These are phyloP conservation scores for Nanger granti DNA, from an alignment of 2,113 vertebrate species.

Conservation along the genomic window DNA sequence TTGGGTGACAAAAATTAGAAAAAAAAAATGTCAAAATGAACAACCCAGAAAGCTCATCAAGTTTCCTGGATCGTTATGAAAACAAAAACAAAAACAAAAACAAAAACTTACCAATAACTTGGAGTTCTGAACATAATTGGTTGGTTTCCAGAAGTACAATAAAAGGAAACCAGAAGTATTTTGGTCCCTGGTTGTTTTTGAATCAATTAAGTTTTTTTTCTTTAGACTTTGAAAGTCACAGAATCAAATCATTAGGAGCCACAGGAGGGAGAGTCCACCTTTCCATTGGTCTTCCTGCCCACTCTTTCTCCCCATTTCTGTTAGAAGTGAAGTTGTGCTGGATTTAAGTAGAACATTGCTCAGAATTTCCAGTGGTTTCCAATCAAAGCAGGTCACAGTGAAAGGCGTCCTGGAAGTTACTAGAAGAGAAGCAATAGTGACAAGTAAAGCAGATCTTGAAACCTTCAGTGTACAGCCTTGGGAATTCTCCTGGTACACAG, in stretches of 20 bases:
- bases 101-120: neutral
- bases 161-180: conserved; percentile 57
- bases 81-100: neutral
- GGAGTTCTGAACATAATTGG: conserved; percentile 27
- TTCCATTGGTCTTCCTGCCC: neutral
- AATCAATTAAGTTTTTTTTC: conserved; percentile 10
- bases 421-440: neutral
- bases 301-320: neutral
- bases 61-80: neutral
- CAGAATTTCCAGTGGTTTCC: neutral
- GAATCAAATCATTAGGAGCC: neutral
- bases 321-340: neutral
- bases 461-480: neutral
- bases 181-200: conserved; percentile 51
- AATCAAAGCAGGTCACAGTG: neutral
- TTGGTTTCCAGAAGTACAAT: conserved; percentile 56
- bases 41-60: neutral
- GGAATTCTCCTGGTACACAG: neutral
- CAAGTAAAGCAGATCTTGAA: neutral
- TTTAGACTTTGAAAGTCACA: conserved; percentile 43
- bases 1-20: neutral
- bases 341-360: neutral
- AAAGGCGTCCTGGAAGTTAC: neutral
- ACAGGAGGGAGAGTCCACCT: neutral
- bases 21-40: neutral